Base-by-base conservation (phyloP, 2,113 vertebrate species). In the Pygoscelis antarcticus region DNA sequence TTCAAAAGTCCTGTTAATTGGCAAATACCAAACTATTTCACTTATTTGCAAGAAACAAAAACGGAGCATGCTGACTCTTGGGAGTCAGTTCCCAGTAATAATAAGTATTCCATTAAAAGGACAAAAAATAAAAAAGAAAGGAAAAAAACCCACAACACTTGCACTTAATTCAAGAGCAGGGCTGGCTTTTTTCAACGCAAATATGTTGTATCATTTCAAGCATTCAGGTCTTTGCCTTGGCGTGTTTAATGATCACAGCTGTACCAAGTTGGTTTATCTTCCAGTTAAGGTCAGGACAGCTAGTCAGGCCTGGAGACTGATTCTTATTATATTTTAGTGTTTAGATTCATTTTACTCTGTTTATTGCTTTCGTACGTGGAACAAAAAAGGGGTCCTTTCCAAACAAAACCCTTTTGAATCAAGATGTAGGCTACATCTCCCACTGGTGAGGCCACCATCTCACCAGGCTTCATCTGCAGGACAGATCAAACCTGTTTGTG, bases 331-430 rank as follows among this genome's bases (percentile, higher is more conserved):
- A 94, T 96, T 97, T 93, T 83, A 58, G 36, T 96, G 95, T 97
- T 97, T 97, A 96, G 92, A 96, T 93, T 96, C 14, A 86, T 93
- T 96, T 98, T 68, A 89, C 90, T 97, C 83, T 96, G 91, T 96
- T 98, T 97, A 97, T 96, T 3, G 2, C 79, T 93, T 97, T 96
- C 92, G 77, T 90, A 72, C 84, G 92, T 95, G 93, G 90, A 97
- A 96, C 79, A 96, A 75, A 55, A 61, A 86, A 51, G 27, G 36
- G n/a, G 7, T 40, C 8, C 6, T 72, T 79, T 71, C 26, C 52
- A 52, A 72, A 22, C 9, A 69, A 78, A 95, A 5, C 13, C 7
- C 13, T 82, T 29, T 51, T 2, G 5, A 30, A 65, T 21, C 10
- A 57, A 51, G 84, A 40, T 16, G 25, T 11, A 40, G 54, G 36